Conservation (phyloP, 2,113 vertebrate genomes). For the Heteronetta atricapilla region DNA sequence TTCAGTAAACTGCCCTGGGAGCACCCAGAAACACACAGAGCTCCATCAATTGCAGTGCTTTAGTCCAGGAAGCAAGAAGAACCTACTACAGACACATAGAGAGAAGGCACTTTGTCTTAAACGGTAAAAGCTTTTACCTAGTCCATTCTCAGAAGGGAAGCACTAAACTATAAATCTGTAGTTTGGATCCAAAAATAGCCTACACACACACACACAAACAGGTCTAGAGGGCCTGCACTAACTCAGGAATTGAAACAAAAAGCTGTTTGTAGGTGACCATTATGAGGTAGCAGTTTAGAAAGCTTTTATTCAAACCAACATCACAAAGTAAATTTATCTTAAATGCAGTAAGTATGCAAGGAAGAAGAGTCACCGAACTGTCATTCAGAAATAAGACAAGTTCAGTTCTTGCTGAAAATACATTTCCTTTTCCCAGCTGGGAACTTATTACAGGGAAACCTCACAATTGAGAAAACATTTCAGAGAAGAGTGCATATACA, state of each 20-base stretch:
- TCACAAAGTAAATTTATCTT: constrained; percentile 20
- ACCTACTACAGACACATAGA: not conserved
- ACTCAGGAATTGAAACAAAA: constrained; percentile 30
- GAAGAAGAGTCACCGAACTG: constrained; percentile 8
- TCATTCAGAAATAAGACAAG: constrained; percentile 53
- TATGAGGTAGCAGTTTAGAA: constrained; percentile 24
- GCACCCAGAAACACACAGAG: not conserved
- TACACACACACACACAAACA: not conserved
- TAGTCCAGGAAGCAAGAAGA: not conserved
- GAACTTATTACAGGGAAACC: not conserved
- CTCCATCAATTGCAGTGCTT: not conserved
- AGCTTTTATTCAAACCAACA: not conserved
- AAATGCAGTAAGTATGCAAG: not conserved
- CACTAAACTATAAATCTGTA: not conserved
- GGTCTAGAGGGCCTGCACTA: not conserved
- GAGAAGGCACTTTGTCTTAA: not conserved
- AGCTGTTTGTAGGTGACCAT: not conserved
- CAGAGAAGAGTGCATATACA: not conserved
- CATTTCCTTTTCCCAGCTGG: constrained; percentile 19
- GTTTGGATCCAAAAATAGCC: not conserved
- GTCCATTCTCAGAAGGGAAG: not conserved
- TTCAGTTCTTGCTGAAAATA: constrained; percentile 22
- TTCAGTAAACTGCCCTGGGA: not conserved
- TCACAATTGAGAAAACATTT: constrained; percentile 24
- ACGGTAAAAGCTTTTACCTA: not conserved